Evolutionary conservation across 2,113 vertebrate genomes (phyloP).

Genomic region (Xiphorhynchus elegans): DNA sequence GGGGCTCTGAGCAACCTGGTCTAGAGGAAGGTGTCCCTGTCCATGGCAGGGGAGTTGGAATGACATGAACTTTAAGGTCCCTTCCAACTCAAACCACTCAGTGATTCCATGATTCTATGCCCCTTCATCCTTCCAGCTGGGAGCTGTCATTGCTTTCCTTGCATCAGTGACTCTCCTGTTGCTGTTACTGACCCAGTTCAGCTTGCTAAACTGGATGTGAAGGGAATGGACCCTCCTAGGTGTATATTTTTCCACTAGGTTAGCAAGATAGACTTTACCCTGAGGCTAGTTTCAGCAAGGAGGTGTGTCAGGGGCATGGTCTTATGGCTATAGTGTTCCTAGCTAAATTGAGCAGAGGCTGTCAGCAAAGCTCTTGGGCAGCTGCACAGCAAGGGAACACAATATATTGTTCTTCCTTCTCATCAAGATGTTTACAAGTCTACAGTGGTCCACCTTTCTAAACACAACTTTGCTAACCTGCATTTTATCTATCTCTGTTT

Average conservation of each 20-base stretch:
- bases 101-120: neutral
- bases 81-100: neutral
- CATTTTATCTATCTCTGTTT: neutral
- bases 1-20: neutral
- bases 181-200: neutral
- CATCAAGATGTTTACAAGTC: neutral
- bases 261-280: neutral
- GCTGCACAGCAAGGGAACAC: neutral
- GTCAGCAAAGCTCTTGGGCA: neutral
- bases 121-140: neutral
- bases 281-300: neutral
- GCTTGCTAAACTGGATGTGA: neutral
- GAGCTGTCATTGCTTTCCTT: neutral
- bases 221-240: neutral
- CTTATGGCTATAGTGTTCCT: accelerated
- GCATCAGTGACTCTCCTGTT: neutral
- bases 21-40: neutral
- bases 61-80: neutral
- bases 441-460: neutral
- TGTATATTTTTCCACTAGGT: neutral
- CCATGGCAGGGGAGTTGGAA: neutral
- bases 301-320: neutral
- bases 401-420: neutral
- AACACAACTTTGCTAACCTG: neutral
- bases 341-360: neutral